A percentile compares a stretch with the other conserved stretches of the same genome.
These are phyloP conservation scores for Actinia tenebrosa DNA, from an alignment of 64 coral and sea anemone species.

Conservation along the genomic window DNA sequence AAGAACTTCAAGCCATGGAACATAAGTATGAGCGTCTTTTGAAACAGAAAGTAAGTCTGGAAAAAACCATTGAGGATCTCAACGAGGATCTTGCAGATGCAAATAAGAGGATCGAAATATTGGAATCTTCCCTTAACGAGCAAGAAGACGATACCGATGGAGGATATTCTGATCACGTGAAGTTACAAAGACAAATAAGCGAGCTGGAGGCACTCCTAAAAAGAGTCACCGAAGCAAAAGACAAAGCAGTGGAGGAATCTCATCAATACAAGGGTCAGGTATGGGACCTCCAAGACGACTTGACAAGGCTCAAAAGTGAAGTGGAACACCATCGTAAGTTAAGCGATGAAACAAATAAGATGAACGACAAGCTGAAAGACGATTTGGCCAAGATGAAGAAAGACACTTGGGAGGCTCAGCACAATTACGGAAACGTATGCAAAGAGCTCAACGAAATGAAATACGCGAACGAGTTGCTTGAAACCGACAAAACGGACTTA, in stretches of 20 bases:
- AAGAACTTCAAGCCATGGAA: conserved; percentile 62
- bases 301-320: conserved; percentile 53
- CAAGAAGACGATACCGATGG: conserved; percentile 35
- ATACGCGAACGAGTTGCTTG: conserved; percentile 43
- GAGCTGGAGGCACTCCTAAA: conserved; percentile 59
- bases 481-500: conserved; percentile 55
- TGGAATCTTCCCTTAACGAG: conserved; percentile 45
- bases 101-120: conserved; percentile 42
- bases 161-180: conserved; percentile 35
- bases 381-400: conserved; percentile 69
- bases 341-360: conserved; percentile 59
- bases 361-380: conserved; percentile 84
- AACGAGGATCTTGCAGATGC: conserved; percentile 66
- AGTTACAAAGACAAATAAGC: conserved; percentile 38
- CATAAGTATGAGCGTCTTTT: conserved; percentile 33
- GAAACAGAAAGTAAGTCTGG: conserved; percentile 37
- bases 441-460: conserved; percentile 44
- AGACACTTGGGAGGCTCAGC: conserved; percentile 70
- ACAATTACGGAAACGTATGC: conserved; percentile 36
- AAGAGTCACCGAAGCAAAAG: conserved; percentile 35
- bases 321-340: conserved; percentile 45
- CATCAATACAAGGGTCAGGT: conserved; percentile 66
- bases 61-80: conserved; percentile 52
- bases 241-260: conserved; percentile 36
- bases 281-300: conserved; percentile 72